These are phyloP conservation scores for Craniophora ligustri DNA, from an alignment of 2,888 invertebrate species.

Conservation along the genomic window DNA sequence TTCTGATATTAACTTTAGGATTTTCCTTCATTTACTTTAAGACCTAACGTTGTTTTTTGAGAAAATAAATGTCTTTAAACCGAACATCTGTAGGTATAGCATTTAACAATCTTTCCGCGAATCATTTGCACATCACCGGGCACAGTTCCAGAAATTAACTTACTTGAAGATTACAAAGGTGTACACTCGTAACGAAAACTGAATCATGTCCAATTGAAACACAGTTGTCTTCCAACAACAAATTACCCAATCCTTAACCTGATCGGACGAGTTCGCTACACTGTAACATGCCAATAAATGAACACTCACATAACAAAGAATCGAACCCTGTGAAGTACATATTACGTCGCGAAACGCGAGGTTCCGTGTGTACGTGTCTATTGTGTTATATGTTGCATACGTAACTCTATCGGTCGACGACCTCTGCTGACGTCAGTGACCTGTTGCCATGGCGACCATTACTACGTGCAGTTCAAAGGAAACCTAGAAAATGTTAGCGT, in stretches of 20 bases:
- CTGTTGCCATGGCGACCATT: constrained; percentile 26
- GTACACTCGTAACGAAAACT: neutral
- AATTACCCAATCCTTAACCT: neutral
- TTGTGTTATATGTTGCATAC: constrained; percentile 29
- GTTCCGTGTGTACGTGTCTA: constrained; percentile 33
- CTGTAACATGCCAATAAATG: constrained; percentile 2
- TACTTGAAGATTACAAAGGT: neutral
- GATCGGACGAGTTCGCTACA: constrained; percentile 20
- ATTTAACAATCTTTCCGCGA: constrained; percentile 23
- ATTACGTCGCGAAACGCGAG: constrained; percentile 26
- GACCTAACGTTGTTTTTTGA: too few relatives aligned
- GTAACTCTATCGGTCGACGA: constrained; percentile 38
- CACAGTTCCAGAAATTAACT: constrained; percentile 23
- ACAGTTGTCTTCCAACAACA: neutral
- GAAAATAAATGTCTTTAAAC: too few relatives aligned
- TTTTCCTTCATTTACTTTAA: too few relatives aligned
- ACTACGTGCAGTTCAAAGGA: neutral
- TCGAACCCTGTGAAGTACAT: constrained; percentile 28
- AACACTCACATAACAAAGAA: constrained; percentile 31
- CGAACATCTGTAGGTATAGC: constrained; percentile 1
- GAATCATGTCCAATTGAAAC: neutral
- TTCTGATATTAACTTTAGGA: too few relatives aligned
- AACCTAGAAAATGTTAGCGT: neutral
- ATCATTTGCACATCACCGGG: constrained; percentile 20
- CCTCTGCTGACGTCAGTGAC: constrained; percentile 36